Percentiles rank a stretch among this genome's conserved stretches.
Conservation (phyloP, 2,888 invertebrate genomes). For the Drosophila stalkeri region DNA sequence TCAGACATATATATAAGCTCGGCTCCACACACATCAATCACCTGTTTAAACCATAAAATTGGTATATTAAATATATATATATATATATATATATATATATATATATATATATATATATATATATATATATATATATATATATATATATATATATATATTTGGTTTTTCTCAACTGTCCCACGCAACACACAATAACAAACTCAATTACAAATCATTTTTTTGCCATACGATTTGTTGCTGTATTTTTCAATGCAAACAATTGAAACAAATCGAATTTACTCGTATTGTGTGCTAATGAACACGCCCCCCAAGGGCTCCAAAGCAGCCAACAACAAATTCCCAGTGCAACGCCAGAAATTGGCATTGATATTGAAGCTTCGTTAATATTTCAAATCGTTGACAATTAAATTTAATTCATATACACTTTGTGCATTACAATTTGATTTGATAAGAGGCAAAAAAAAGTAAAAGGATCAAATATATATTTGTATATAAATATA, state of each 20-base stretch:
- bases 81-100: too few relatives aligned
- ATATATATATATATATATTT: too few relatives aligned
- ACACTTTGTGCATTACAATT: slow-evolving; percentile 45
- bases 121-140: too few relatives aligned
- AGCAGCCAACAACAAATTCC: background rate
- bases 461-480: slow-evolving; percentile 1
- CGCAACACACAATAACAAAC: slow-evolving; percentile 6
- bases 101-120: too few relatives aligned
- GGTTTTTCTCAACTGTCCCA: background rate
- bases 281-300: slow-evolving; percentile 41
- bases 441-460: slow-evolving; percentile 20
- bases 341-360: slow-evolving; percentile 14
- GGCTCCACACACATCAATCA: background rate
- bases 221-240: slow-evolving; percentile 7
- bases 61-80: background rate
- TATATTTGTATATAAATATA: background rate
- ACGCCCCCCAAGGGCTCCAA: background rate
- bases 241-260: slow-evolving; percentile 32
- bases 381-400: slow-evolving; percentile 66
- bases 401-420: slow-evolving; percentile 56
- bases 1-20: background rate
- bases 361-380: slow-evolving; percentile 31
- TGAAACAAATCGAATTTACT: slow-evolving; percentile 60
- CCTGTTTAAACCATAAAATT: slow-evolving; percentile 14
- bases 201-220: slow-evolving; percentile 40